Conservation (phyloP, 2,888 invertebrate species). For the Drosophila dives region DNA sequence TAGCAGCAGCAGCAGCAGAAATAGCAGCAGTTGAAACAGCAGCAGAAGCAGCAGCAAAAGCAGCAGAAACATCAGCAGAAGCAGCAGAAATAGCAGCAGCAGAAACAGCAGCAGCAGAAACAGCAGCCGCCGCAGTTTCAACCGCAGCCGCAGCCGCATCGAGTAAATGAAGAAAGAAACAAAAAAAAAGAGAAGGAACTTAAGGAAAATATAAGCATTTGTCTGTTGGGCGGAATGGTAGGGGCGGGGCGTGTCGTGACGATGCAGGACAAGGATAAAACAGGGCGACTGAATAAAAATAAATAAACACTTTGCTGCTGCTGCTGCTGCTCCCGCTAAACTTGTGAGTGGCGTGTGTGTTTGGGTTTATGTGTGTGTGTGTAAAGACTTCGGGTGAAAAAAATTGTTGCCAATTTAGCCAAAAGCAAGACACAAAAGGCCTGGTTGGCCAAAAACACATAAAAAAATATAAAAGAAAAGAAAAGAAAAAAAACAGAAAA, state of each 20-base stretch:
- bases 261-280: constrained; percentile 55
- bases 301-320: constrained; percentile 31
- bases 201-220: constrained; percentile 20
- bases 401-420: constrained; percentile 34
- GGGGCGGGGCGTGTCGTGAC: constrained; percentile 8
- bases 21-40: not conserved
- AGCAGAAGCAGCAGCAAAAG: not conserved
- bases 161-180: constrained; percentile 15
- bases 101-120: not conserved
- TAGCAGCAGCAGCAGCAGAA: not conserved
- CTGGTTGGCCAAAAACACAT: constrained; percentile 8
- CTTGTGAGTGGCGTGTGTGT: not conserved
- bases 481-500: constrained; percentile 1
- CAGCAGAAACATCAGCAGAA: not conserved
- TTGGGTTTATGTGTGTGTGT: not conserved
- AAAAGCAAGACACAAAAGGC: constrained; percentile 15
- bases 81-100: not conserved
- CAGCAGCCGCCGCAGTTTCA: constrained; percentile 1
- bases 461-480: constrained; percentile 9
- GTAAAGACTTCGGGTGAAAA: not conserved
- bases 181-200: constrained; percentile 4
- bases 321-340: not conserved
- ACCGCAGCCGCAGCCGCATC: constrained; percentile 15
- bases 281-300: constrained; percentile 41
- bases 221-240: not conserved